Evolutionary conservation across 2,888 invertebrate genomes (phyloP), one percentile per base, ranked within the genome.

Genomic region (Andrena praecox): DNA sequence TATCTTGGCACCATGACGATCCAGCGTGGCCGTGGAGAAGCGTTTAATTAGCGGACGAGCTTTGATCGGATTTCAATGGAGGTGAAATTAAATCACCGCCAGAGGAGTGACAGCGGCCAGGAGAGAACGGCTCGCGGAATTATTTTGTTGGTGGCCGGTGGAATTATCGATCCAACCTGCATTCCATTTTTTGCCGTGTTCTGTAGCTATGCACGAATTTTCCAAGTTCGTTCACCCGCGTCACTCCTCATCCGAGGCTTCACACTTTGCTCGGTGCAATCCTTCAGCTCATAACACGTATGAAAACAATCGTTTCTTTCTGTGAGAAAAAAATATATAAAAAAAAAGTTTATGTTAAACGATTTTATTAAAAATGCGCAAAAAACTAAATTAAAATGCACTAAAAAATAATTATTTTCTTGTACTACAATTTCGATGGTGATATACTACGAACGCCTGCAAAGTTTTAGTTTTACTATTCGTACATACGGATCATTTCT

Each of bases 21-120:
- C 35, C 67, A 33, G 20, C n/a, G 16, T 42, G 64, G 29, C 69
- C 33, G 24, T 24, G 35, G 67, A 77, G 80, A 67, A 84, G 84
- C 82, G 82, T 87, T 89, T 82, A 86, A 90, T 88, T 87, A 85
- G 81, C 75, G 79, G 67, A 68, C 75, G 80, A 77, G 78, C 79
- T 81, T 85, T 80, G 79, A 87, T 89, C 84, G 73, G 82, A 82
- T 78, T 84, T 87, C 84, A 84, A 74, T 75, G 74, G 73, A 77
- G 80, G 77, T 75, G 81, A 83, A 89, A 88, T 89, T 79, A 89
- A 89, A 89, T 87, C 79, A 82, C 62, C 20, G 56, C 31, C 54
- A 60, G 72, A 75, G 77, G 82, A 54, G 82, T 67, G 82, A 73
- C 68, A 56, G 29, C 27, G 62, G 54, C 24, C 75, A 76, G 54